These are phyloP conservation scores for Brachyopa scutellaris DNA, from an alignment of 2,888 invertebrate species.

Conservation along the genomic window DNA sequence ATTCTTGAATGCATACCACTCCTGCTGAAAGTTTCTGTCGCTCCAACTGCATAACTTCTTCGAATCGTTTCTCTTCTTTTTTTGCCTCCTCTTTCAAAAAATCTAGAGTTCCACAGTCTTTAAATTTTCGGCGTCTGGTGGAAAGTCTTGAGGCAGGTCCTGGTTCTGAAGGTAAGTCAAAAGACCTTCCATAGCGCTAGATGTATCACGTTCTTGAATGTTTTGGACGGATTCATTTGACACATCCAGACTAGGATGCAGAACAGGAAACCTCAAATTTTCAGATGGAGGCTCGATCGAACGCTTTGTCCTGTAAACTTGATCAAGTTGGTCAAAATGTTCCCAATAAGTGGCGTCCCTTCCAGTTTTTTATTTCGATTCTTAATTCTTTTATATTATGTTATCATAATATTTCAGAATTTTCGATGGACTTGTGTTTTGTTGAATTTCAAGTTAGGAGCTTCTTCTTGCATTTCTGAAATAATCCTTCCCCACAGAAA, in stretches of 20 bases:
- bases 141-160: not conserved
- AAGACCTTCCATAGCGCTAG: not conserved
- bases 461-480: no score
- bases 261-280: not conserved
- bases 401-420: not conserved
- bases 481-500: not conserved
- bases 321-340: not conserved
- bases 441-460: not conserved
- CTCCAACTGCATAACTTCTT: not conserved
- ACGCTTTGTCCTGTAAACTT: not conserved
- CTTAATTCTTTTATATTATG: no score
- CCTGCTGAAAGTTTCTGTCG: not conserved
- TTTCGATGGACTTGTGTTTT: not conserved
- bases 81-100: not conserved
- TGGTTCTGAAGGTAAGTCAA: not conserved
- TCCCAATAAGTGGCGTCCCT: not conserved
- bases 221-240: not conserved
- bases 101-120: not conserved
- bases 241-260: not conserved
- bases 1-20: not conserved
- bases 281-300: not conserved
- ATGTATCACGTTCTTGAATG: not conserved
- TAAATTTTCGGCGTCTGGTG: not conserved
- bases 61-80: not conserved
- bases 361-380: not conserved